Evolutionary conservation across 2,888 invertebrate species (phyloP).

Genomic region (Metopia argyrocephala): DNA sequence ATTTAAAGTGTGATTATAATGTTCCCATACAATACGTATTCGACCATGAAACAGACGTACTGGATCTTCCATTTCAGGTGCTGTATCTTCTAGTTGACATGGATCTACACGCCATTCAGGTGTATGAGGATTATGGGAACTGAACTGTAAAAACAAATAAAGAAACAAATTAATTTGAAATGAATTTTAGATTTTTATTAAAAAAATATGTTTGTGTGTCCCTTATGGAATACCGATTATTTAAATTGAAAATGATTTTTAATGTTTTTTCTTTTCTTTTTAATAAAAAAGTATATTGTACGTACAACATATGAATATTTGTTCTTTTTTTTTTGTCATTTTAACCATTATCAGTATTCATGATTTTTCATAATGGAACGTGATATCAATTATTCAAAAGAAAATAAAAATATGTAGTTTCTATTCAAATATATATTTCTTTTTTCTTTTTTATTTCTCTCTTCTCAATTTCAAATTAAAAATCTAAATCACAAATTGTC

Average conservation of each 20-base stretch:
- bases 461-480: background rate
- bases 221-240: background rate
- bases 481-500: background rate
- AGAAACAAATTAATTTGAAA: too few species aligned
- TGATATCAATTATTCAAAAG: slow-evolving; percentile 62
- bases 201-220: background rate
- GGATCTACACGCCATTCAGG: slow-evolving; percentile 81
- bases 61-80: slow-evolving; percentile 80
- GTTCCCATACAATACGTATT: slow-evolving; percentile 81
- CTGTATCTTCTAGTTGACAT: slow-evolving; percentile 78
- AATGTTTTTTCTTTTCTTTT: background rate
- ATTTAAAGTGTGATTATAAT: slow-evolving; percentile 71
- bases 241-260: background rate
- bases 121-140: slow-evolving; percentile 75
- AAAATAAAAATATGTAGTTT: background rate
- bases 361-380: slow-evolving; percentile 51
- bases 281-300: background rate
- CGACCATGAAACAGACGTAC: slow-evolving; percentile 81
- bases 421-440: too few species aligned
- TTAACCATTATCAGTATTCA: slow-evolving; percentile 46
- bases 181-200: background rate
- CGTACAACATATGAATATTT: too few species aligned
- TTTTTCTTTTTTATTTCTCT: background rate
- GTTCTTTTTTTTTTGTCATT: slow-evolving; percentile 13
- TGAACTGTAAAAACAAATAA: slow-evolving; percentile 76